Percentiles rank a stretch among this genome's conserved stretches.
Evolutionary conservation across 2,888 invertebrate genomes (phyloP).

Genomic region (Rhagonycha lutea): DNA sequence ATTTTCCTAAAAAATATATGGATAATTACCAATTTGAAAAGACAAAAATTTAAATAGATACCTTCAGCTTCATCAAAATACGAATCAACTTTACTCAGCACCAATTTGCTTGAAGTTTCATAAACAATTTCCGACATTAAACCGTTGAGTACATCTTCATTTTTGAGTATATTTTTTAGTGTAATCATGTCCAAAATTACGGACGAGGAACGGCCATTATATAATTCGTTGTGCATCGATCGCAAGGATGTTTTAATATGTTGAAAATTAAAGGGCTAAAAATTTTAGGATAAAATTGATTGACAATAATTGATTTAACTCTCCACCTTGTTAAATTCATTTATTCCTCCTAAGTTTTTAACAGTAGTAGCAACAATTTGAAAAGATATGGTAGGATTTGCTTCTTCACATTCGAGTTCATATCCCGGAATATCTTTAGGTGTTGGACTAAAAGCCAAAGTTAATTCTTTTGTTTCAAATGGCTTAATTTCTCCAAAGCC

Average conservation of each 20-base stretch:
- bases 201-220: not conserved
- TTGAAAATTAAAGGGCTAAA: slow-evolving; percentile 11
- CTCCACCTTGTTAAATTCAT: not conserved
- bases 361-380: slow-evolving; percentile 30
- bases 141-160: not conserved
- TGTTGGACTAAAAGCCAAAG: slow-evolving; percentile 32
- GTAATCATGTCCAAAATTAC: not conserved
- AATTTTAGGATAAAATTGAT: not conserved
- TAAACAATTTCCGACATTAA: not conserved
- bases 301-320: not conserved
- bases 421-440: slow-evolving; percentile 27
- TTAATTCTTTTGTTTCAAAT: slow-evolving; percentile 33
- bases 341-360: slow-evolving; percentile 27
- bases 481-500: slow-evolving; percentile 41
- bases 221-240: slow-evolving; percentile 1
- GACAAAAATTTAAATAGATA: not conserved
- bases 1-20: not conserved
- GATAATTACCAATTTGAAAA: not conserved
- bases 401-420: slow-evolving; percentile 6
- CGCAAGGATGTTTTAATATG: not conserved
- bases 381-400: slow-evolving; percentile 6
- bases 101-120: not conserved
- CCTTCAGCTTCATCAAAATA: not conserved
- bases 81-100: not conserved
- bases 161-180: not conserved